Base-by-base conservation (phyloP, 2,797 vertebrate species). In the Hipposideros larvatus region DNA sequence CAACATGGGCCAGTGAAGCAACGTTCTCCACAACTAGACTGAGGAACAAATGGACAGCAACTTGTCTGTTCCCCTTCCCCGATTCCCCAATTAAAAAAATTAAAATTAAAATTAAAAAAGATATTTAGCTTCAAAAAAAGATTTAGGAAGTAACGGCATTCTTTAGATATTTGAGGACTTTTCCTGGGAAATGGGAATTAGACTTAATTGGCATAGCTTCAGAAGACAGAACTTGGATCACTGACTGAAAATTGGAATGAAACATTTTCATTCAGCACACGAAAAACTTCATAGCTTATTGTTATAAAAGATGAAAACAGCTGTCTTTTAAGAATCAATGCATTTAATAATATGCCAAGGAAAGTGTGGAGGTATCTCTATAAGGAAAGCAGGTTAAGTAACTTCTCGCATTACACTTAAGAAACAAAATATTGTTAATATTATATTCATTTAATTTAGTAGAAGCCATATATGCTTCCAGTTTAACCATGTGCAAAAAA, bases 141-240 rank as follows among this genome's bases (percentile, higher is more conserved):
- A 53, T 82, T 87, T 95, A 92, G 31, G 26, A 95, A 59, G 4
- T 71, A 87, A 73, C 41, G 70, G 5, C 87, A n/a, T 74, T 92
- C 53, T 88, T 57, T 78, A 74, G 61, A 13, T 61, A 57, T 77
- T 65, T 70, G 41, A 95, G 46, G 11, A 46, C 13, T 2, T 91
- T 90, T 55, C 8, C n/a, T 53, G 26, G 31, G 68, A 93, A 78
- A 82, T 65, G 16, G 6, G 11, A 95, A 96, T 96, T 88, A 77
- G 43, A 82, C 16, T 73, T 95, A 77, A 77, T 90, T 51, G 82
- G 15, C 28, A 7, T 65, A 59, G 28, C 57, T 90, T 88, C 34
- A 11, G 31, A 65, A 85, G 41, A 11, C 46, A 96, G 31, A 94
- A 48, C 57, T 94, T 84, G 63, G 46, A 48, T 55, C 77, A 59